phyloP scores from a whole-genome alignment of 2,888 invertebrate species.

The Megalurothrips usitatus region DNA sequence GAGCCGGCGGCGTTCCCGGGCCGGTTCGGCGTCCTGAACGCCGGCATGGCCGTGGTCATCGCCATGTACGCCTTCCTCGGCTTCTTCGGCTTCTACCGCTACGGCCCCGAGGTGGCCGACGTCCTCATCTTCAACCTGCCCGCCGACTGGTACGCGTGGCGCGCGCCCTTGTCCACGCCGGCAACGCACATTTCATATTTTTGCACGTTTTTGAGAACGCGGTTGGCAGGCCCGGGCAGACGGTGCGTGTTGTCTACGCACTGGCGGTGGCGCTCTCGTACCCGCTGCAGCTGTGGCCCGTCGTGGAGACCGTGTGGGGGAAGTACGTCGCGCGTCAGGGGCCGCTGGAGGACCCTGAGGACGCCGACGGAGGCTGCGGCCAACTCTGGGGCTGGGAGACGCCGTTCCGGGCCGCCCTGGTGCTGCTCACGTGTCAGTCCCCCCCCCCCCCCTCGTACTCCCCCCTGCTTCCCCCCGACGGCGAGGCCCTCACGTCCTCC shows the following conservation, averaged over 20 bases:
- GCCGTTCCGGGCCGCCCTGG: not conserved
- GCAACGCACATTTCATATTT: too few relatives aligned
- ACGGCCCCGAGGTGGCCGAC: not conserved
- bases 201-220: too few relatives aligned
- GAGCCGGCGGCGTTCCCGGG: conserved; percentile 15
- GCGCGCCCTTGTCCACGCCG: not conserved
- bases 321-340: not conserved
- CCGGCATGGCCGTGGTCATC: conserved; percentile 29
- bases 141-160: not conserved
- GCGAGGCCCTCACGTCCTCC: too few relatives aligned
- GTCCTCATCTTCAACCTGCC: conserved; percentile 29
- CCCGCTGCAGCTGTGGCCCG: conserved; percentile 56
- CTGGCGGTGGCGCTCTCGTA: conserved; percentile 53
- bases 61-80: conserved; percentile 25
- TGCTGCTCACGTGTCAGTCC: conserved; percentile 5
- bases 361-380: not conserved
- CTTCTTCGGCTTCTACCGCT: conserved; percentile 29
- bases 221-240: conserved; percentile 44
- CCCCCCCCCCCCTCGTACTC: not conserved
- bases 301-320: conserved; percentile 49
- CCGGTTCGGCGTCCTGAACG: conserved; percentile 17
- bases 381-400: not conserved
- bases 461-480: too few relatives aligned
- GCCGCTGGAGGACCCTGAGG: not conserved
- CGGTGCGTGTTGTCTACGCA: conserved; percentile 50